Percentiles rank a stretch among this genome's conserved stretches.
These are phyloP conservation scores for Falco punctatus DNA, from an alignment of 2,113 vertebrate species.

Conservation along the genomic window DNA sequence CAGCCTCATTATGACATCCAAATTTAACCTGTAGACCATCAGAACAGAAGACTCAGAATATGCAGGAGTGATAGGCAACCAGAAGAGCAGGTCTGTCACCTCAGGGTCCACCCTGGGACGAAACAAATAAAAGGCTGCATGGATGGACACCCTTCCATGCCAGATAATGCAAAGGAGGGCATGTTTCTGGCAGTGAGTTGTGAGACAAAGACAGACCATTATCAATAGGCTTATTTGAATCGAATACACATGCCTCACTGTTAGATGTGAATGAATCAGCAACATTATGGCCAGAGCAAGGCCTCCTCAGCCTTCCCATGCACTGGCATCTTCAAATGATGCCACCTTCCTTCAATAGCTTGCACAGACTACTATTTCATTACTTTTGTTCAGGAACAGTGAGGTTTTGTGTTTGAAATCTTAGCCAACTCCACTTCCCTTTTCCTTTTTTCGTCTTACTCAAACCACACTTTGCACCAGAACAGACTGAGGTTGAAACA, in stretches of 20 bases:
- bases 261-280: neutral
- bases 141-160: neutral
- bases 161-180: neutral
- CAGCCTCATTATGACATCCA: neutral
- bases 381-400: neutral
- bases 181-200: neutral
- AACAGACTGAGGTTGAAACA: no score
- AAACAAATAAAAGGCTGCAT: fast-evolving
- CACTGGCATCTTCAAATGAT: neutral
- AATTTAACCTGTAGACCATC: neutral
- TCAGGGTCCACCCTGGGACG: neutral
- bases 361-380: neutral
- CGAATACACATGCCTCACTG: neutral
- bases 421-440: neutral
- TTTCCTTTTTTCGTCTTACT: neutral
- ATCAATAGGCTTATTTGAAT: neutral
- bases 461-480: no score
- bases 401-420: neutral
- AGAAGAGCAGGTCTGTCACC: neutral
- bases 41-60: neutral
- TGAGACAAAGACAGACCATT: neutral
- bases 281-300: neutral
- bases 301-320: neutral
- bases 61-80: neutral
- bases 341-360: neutral